A percentile compares a stretch with the other conserved stretches of the same genome.
These are phyloP conservation scores for Macrochelys suwanniensis DNA, from an alignment of 2,797 vertebrate species.

Conservation along the genomic window DNA sequence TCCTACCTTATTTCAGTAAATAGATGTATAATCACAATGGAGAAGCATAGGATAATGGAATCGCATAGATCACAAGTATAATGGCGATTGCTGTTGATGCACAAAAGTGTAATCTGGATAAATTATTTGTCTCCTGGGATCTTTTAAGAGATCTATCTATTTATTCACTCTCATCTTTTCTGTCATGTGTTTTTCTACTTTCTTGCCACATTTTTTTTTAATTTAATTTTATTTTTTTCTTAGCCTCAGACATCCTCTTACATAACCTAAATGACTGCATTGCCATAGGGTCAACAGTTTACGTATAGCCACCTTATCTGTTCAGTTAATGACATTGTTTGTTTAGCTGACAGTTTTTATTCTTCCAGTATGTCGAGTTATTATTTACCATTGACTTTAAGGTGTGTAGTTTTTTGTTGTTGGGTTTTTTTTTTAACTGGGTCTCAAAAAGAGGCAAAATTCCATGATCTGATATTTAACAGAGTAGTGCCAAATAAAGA, in stretches of 20 bases:
- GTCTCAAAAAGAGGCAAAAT: not conserved
- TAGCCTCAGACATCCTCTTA: not conserved
- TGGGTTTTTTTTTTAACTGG: not conserved
- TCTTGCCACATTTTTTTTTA: no score
- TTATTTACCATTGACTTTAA: not conserved
- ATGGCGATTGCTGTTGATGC: not conserved
- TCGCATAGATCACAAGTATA: no score
- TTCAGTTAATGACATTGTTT: not conserved
- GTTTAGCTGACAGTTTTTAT: not conserved
- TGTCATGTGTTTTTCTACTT: not conserved
- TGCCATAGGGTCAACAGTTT: not conserved
- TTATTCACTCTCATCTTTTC: not conserved
- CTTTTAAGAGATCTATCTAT: not conserved
- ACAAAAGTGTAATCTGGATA: not conserved
- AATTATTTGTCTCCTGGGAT: not conserved
- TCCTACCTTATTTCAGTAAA: not conserved
- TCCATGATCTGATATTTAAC: not conserved
- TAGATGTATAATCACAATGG: not conserved
- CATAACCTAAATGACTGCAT: conserved; percentile 25
- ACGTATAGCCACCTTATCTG: not conserved
- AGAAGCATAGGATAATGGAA: not conserved
- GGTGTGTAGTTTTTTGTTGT: not conserved
- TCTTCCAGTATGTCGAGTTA: not conserved
- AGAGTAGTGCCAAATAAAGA: not conserved
- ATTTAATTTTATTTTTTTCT: not conserved